phyloP scores from a whole-genome alignment of 1,140 invertebrate genomes.

The Conopomorpha cramerella region DNA sequence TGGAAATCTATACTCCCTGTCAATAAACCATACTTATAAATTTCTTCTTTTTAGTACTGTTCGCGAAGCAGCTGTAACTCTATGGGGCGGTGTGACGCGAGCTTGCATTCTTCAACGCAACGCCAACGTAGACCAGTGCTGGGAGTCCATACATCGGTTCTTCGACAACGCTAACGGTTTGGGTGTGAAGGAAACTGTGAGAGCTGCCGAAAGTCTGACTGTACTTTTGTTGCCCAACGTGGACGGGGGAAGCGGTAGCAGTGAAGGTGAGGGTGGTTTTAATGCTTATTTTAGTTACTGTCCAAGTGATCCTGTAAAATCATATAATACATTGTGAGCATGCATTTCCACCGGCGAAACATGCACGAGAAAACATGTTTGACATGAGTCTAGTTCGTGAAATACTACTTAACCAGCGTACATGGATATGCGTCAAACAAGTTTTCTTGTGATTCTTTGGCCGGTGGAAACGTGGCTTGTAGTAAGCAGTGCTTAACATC shows the following conservation, averaged over 20 bases:
- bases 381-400: too few relatives aligned
- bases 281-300: neutral
- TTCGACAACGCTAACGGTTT: slow-evolving; percentile 10
- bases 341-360: too few relatives aligned
- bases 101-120: slow-evolving; percentile 16
- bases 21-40: too few relatives aligned
- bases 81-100: slow-evolving; percentile 28
- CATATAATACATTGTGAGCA: too few relatives aligned
- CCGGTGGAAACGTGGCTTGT: too few relatives aligned
- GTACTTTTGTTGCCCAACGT: slow-evolving; percentile 26
- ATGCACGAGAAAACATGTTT: too few relatives aligned
- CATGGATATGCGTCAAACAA: too few relatives aligned
- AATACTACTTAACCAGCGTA: too few relatives aligned
- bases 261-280: slow-evolving; percentile 20
- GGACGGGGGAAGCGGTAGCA: slow-evolving; percentile 21
- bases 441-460: too few relatives aligned
- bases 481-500: too few relatives aligned
- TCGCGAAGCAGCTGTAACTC: slow-evolving; percentile 25
- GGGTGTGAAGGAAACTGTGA: slow-evolving; percentile 10
- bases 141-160: slow-evolving; percentile 19
- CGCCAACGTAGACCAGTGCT: slow-evolving; percentile 15
- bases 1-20: too few relatives aligned
- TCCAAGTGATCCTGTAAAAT: too few relatives aligned
- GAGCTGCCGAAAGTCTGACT: slow-evolving; percentile 26
- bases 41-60: slow-evolving; percentile 22